Evolutionary conservation across 2,797 vertebrate genomes (phyloP).

Genomic region (Leptodactylus fallax): DNA sequence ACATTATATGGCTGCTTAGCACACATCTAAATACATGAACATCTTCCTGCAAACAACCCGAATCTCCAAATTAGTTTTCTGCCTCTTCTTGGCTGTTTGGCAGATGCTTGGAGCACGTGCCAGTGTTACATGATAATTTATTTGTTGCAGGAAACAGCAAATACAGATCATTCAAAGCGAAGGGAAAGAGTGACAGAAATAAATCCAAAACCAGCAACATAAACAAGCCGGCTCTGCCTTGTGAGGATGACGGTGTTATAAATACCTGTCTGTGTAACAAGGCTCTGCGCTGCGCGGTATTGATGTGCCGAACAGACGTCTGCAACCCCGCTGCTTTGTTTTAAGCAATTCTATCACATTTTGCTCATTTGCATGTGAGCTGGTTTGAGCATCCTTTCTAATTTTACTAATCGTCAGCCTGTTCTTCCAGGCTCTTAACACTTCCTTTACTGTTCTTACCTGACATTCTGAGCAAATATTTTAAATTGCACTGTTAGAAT

Average conservation of each 20-base stretch:
- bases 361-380: slow-evolving; percentile 47
- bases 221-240: not conserved
- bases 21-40: not conserved
- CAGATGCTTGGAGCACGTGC: not conserved
- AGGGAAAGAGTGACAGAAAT: slow-evolving; percentile 21
- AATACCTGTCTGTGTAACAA: slow-evolving; percentile 27
- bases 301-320: no score
- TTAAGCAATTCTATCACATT: slow-evolving; percentile 38
- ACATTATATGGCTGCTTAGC: not conserved
- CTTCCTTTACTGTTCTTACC: slow-evolving; percentile 16
- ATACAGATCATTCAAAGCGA: slow-evolving; percentile 3
- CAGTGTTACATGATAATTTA: slow-evolving; percentile 19
- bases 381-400: slow-evolving; percentile 15
- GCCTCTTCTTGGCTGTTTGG: not conserved
- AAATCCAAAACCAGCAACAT: not conserved
- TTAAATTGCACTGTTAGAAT: not conserved
- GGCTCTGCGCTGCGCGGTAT: no score
- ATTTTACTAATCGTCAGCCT: slow-evolving; percentile 24
- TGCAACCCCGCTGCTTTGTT: slow-evolving; percentile 32
- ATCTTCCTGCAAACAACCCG: not conserved
- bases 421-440: slow-evolving; percentile 23
- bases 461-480: not conserved
- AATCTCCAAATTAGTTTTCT: not conserved
- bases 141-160: slow-evolving; percentile 9
- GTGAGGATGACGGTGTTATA: not conserved